Evolutionary conservation across 2,113 vertebrate genomes (phyloP), one percentile per base, ranked within the genome.

Genomic region (Aphyosemion australe): DNA sequence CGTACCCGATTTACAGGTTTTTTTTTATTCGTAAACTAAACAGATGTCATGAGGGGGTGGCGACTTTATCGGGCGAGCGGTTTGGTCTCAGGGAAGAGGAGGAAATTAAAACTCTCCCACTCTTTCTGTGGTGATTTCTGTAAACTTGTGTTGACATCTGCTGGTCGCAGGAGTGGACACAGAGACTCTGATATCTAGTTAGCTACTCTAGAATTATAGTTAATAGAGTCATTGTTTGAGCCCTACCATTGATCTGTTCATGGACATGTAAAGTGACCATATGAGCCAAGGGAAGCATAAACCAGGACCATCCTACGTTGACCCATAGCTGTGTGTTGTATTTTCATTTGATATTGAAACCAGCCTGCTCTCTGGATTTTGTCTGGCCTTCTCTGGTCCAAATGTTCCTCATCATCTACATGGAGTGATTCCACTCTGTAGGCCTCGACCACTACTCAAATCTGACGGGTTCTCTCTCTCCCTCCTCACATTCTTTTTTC

Each of bases 1-100:
- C 69, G 31, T 62, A 49, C 69, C 14, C 26, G 76, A 74, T 87
- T 86, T 75, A 77, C 31, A 11, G 69, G 65, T 76, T 83, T 77
- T 70, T 52, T 65, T 75, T 78, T 66, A 66, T 79, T 83, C 50
- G 9, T 46, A 79, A 80, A 46, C 79, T 73, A 75, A 87, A 79
- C 86, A 89, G 86, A 88, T 88, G 89, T 88, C 86, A 58, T 14
- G 32, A 80, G 65, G 81, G 80, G 75, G 75, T 54, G 74, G 80
- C 2, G 47, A 81, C 65, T 77, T 84, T 65, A 86, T 76, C 63
- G 43, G 70, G 76, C 34, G 5, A 72, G 62, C 75, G 61, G 49
- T 67, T 74, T 54, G 61, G 42, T 82, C 85, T 87, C 58, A 61
- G 65, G 60, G 76, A 79, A 82, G 61, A 56, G 47, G 57, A 71